Conservation (phyloP, 2,888 invertebrate genomes). For the Ophion ventricosus region DNA sequence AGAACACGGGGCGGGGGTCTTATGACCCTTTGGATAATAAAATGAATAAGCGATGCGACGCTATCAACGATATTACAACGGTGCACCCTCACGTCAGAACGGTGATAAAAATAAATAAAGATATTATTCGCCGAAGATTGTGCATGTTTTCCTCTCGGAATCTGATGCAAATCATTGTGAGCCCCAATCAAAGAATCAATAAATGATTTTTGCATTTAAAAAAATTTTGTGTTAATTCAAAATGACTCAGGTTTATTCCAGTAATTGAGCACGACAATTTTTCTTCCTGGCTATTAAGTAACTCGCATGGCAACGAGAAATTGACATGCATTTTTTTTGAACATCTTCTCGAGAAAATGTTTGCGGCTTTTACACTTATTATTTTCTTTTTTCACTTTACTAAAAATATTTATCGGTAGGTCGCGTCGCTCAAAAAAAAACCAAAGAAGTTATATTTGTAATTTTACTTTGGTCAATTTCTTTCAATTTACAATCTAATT, state of each 20-base stretch:
- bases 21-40: constrained; percentile 38
- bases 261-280: too few species aligned
- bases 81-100: neutral
- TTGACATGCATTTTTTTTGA: too few species aligned
- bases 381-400: too few species aligned
- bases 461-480: too few species aligned
- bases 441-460: too few species aligned
- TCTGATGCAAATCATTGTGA: neutral
- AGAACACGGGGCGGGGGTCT: neutral
- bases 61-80: constrained; percentile 4
- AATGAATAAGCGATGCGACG: constrained; percentile 51
- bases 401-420: too few species aligned
- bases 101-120: neutral
- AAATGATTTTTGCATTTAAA: neutral
- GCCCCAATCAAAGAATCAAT: neutral
- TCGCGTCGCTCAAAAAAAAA: too few species aligned
- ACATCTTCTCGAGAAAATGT: too few species aligned
- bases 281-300: too few species aligned
- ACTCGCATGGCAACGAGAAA: too few species aligned
- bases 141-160: neutral
- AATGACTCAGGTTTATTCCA: too few species aligned
- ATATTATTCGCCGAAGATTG: neutral
- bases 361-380: too few species aligned
- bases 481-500: neutral
- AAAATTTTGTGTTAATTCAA: neutral